Evolutionary conservation across 2,888 invertebrate species (phyloP).

Genomic region (Eupithecia exiguata): DNA sequence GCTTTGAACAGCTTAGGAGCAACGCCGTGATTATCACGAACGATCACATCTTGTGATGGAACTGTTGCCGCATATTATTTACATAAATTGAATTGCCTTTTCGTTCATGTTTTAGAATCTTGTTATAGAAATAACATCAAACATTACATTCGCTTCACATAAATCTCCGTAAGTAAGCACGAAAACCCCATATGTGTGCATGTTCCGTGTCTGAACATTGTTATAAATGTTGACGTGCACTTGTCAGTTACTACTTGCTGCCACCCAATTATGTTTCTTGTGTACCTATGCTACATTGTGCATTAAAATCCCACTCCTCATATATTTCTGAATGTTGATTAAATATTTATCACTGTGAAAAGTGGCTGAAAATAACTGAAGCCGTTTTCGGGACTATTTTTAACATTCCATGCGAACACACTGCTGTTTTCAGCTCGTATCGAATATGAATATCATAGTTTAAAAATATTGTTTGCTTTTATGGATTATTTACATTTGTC

Average conservation of each 20-base stretch:
- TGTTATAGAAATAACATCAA: constrained; percentile 10
- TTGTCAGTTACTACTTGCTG: constrained; percentile 3
- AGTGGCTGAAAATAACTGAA: neutral
- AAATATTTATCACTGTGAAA: neutral
- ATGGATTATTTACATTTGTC: neutral
- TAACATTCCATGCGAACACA: neutral
- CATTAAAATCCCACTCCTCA: constrained; percentile 46
- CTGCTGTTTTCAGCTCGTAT: neutral
- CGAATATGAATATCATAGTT: neutral
- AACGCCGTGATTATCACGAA: neutral
- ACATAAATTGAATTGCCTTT: neutral
- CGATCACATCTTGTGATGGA: neutral
- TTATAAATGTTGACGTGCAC: constrained; percentile 28
- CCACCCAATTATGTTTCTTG: constrained; percentile 32
- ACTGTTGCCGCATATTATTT: neutral
- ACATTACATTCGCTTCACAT: constrained; percentile 12
- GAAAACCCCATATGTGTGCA: constrained; percentile 30
- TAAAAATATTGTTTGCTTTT: neutral
- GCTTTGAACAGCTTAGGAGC: neutral
- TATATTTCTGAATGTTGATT: neutral
- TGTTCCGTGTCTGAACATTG: constrained; percentile 17
- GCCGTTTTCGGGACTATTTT: neutral
- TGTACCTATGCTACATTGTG: constrained; percentile 40
- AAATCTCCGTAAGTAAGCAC: constrained; percentile 37
- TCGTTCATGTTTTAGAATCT: constrained; percentile 9